Evolutionary conservation across 2,888 invertebrate species (phyloP).

Genomic region (Volucella inanis): DNA sequence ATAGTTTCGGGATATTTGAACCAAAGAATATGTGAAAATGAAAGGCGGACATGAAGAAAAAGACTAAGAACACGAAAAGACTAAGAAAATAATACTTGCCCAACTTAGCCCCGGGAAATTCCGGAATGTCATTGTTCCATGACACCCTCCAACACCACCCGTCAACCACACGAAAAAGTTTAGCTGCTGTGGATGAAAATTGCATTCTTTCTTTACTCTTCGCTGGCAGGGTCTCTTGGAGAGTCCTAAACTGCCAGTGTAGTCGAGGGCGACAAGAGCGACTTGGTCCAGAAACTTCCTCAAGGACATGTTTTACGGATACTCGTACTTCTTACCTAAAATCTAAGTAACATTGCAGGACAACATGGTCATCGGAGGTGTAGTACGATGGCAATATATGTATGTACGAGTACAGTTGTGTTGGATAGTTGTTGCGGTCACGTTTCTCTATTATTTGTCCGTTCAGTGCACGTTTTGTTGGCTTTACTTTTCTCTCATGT

Average conservation of each 20-base stretch:
- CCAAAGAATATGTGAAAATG: constrained; percentile 52
- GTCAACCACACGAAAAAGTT: constrained; percentile 40
- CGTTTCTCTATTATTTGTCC: constrained; percentile 70
- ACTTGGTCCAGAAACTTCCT: constrained; percentile 47
- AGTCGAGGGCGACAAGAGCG: background rate
- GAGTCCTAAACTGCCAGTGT: background rate
- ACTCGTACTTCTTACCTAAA: constrained; percentile 59
- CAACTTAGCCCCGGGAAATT: constrained; percentile 58
- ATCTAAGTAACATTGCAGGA: constrained; percentile 64
- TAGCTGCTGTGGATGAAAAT: constrained; percentile 49
- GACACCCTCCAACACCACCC: background rate
- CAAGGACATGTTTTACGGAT: constrained; percentile 31
- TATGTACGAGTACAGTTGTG: background rate
- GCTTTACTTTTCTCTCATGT: constrained; percentile 36
- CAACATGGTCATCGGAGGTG: constrained; percentile 23
- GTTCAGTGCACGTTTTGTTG: constrained; percentile 68
- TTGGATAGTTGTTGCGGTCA: constrained; percentile 61
- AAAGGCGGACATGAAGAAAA: constrained; percentile 27
- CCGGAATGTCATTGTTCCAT: constrained; percentile 39
- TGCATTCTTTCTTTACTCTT: constrained; percentile 52
- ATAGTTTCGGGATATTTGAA: constrained; percentile 68
- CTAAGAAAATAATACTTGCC: constrained; percentile 26
- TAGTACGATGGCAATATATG: too few relatives aligned
- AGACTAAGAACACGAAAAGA: constrained; percentile 4
- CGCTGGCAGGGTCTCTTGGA: constrained; percentile 38